Evolutionary conservation across 2,113 vertebrate species (phyloP), one percentile per base, ranked within the genome.

Genomic region (Bostrychus sinensis): DNA sequence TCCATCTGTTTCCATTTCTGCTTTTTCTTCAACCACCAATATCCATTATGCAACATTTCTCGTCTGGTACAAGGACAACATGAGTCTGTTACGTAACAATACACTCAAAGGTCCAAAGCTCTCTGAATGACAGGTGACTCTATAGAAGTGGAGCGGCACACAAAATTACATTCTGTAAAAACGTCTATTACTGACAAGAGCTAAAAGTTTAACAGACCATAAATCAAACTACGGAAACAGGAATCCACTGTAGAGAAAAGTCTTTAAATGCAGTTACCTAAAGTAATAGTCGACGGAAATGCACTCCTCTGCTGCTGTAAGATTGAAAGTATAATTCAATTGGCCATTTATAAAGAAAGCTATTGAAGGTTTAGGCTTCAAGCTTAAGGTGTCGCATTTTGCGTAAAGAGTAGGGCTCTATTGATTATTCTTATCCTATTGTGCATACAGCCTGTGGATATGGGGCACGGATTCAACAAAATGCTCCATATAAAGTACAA

Each of bases 1-100:
- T 70, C 70, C 78, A 85, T 76, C 75, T 78, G 80, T 22, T 66
- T 28, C 28, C 14, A 62, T 50, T 64, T 41, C 57, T 55, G 64
- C 53, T 25, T 56, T 7, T 25, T n/a, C n/a, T n/a, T 36, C 1
- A n/a, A 16, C 20, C 10, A 22, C 66, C 32, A 64, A 50, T 16
- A 37, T 54, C 45, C 22, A 38, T 17, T 17, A 23, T 13, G 13
- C 2, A 25, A 34, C 16, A 3, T 22, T 32, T 25, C 7, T 2
- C 3, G 19, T 32, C 13, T 38, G 28, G 46, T 13, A 42, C 67
- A 30, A 17, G 14, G 26, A 5, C 10, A 43, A 39, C 13, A 23
- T 8, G 37, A 20, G 20, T 39, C 26, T 54, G 16, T 20, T 8
- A 28, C 2, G 2, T 10, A 42, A 42, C 16, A 23, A 43, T 17